A percentile compares a stretch with the other conserved stretches of the same genome.
These are phyloP conservation scores for Cephalopholis sonnerati DNA, from an alignment of 2,113 vertebrate genomes.

Conservation along the genomic window DNA sequence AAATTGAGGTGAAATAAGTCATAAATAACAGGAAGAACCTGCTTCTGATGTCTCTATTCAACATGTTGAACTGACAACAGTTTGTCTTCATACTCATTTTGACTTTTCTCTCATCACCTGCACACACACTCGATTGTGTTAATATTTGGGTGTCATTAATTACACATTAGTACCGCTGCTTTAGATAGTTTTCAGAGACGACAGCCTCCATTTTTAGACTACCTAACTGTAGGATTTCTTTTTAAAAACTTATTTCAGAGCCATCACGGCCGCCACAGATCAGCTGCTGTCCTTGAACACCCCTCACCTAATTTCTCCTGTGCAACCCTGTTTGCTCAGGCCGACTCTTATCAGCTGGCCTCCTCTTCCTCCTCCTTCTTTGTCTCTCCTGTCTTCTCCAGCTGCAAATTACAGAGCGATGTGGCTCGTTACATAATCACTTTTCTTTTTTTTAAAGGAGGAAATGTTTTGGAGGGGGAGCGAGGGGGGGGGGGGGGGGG, in stretches of 20 bases:
- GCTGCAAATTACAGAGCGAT: slow-evolving; percentile 72
- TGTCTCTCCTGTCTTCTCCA: slow-evolving; percentile 36
- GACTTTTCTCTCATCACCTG: not conserved
- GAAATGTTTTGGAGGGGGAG: slow-evolving; percentile 83
- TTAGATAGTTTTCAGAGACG: not conserved
- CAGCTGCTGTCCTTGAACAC: not conserved
- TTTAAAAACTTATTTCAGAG: slow-evolving; percentile 27
- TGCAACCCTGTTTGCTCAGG: not conserved
- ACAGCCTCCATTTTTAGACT: not conserved
- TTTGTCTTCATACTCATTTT: not conserved
- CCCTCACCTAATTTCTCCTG: not conserved
- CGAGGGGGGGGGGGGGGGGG: slow-evolving; percentile 42
- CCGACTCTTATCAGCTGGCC: slow-evolving; percentile 58
- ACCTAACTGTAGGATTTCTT: not conserved
- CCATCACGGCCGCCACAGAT: slow-evolving; percentile 22
- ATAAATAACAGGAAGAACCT: not conserved
- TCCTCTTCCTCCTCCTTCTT: slow-evolving; percentile 15
- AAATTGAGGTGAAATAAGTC: not conserved
- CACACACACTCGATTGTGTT: not conserved
- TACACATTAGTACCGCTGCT: not conserved
- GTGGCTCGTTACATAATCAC: slow-evolving; percentile 80
- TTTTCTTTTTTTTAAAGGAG: slow-evolving; percentile 64
- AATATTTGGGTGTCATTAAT: not conserved
- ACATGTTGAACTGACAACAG: not conserved
- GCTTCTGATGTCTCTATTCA: not conserved